Base-by-base conservation (phyloP, 2,113 vertebrate genomes). In the Rhinichthys klamathensis region DNA sequence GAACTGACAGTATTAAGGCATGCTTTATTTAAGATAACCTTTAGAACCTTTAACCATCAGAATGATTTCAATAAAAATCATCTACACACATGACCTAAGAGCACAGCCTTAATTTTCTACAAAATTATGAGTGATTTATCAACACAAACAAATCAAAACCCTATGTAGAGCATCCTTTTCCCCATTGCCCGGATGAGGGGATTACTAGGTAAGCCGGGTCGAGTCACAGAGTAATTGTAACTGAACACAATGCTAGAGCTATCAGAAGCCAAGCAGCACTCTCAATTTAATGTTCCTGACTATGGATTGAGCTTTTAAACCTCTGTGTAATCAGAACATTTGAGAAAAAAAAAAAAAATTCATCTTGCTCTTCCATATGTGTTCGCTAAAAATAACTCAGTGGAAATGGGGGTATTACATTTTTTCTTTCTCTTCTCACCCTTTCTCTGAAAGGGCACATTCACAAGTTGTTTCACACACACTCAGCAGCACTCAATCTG, bases 261-360 rank as follows among this genome's bases (percentile, higher is more conserved):
- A 82, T 85, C 46, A 84, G 70, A 82, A 80, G 69, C 86, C 72
- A 58, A 81, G 73, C 80, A 75, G 32, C 10, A 12, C 75, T 77
- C 44, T n/a, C 58, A 82, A 70, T 84, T 82, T 87, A 85, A 82
- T 78, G 85, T 82, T 51, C 85, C 82, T 81, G 51, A 41, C 58
- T 41, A 72, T 84, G 75, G 65, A 75, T 86, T 60, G 84, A 80
- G 84, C 38, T 88, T 30, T 89, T 89, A 88, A 90, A 84, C 73
- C 87, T 85, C 82, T 18, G 12, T 73, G 70, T 85, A 90, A 89
- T 86, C 87, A 82, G 84, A 51, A 41, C 83, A 88, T 89, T 83
- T 69, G 44, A 58, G 84, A 83, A 80, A 83, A 82, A 80, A 83
- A 16, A 6, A 25, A 76, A 77, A n/a, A n/a, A n/a, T n/a, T 67